These are phyloP conservation scores for Pseudonaja textilis DNA, from an alignment of 2,113 vertebrate genomes.

Conservation along the genomic window DNA sequence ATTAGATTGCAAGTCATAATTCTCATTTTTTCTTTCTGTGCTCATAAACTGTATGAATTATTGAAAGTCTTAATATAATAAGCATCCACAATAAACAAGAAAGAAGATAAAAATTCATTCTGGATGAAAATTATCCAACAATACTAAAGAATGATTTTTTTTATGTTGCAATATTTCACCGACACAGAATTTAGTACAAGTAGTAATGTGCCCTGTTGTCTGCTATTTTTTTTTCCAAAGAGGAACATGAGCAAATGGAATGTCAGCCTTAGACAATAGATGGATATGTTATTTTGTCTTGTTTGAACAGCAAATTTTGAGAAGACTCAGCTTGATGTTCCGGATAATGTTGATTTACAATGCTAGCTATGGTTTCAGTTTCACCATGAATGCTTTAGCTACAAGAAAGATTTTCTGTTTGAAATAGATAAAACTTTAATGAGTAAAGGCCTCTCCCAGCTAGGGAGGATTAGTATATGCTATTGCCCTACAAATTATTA, in stretches of 20 bases:
- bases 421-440: background rate
- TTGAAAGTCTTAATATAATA: background rate
- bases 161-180: background rate
- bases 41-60: background rate
- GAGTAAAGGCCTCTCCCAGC: background rate
- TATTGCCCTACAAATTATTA: background rate
- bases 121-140: background rate
- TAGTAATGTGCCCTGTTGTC: background rate
- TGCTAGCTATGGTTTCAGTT: background rate
- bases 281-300: background rate
- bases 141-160: background rate
- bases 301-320: background rate
- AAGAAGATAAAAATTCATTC: background rate
- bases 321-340: background rate
- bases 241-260: conserved; percentile 1
- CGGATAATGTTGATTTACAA: background rate
- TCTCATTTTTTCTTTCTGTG: background rate
- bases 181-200: background rate
- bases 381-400: background rate
- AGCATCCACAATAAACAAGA: background rate
- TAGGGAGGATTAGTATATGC: background rate
- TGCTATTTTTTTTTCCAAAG: background rate
- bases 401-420: background rate
- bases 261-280: background rate
- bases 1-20: background rate